Evolutionary conservation across 2,797 vertebrate species (phyloP), one percentile per base, ranked within the genome.

Genomic region (Hozukius guyotensis): DNA sequence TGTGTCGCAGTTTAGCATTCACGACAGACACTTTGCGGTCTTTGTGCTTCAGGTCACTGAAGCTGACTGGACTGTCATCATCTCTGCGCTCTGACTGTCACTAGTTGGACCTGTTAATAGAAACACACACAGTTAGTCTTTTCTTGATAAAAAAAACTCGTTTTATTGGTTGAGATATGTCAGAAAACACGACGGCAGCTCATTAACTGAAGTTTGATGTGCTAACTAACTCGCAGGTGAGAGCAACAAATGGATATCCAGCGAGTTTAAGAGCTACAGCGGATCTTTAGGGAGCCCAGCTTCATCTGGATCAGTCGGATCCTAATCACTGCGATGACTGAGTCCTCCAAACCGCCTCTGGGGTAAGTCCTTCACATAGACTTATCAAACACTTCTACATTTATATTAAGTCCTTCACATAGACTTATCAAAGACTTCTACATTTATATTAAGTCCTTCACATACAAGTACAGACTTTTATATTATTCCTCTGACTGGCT

Each of bases 261-360:
- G 38, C 71, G 64, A 52, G 65, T 89, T 69, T 91, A 69, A 82
- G 74, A 65, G 64, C 78, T 31, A 34, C 70, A 42, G 82, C 42
- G 72, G 71, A 72, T 59, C 83, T 5, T 65, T 62, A 5, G 72
- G 79, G 69, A 88, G 66, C 72, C 64, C 69, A 20, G 64, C 46
- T 62, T 36, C 73, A 75, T 38, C 0, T 38, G 55, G 8, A n/a
- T 22, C 29, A 77, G 65, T 79, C 75, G 64, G 84, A 88, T 78
- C 64, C 2, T 55, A 71, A 76, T 87, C 77, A 87, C 85, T 72
- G 85, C 77, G 64, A 90, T 92, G 91, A 92, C 86, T 34, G 92
- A 94, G 34, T 78, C 90, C 56, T 85, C 87, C 2, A 96, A 94
- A 86, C 93, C 94, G 46, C 93, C 94, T 22, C 72, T 73, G 42